These are phyloP conservation scores for Chionoecetes opilio DNA, from an alignment of 1,140 invertebrate species.

Conservation along the genomic window DNA sequence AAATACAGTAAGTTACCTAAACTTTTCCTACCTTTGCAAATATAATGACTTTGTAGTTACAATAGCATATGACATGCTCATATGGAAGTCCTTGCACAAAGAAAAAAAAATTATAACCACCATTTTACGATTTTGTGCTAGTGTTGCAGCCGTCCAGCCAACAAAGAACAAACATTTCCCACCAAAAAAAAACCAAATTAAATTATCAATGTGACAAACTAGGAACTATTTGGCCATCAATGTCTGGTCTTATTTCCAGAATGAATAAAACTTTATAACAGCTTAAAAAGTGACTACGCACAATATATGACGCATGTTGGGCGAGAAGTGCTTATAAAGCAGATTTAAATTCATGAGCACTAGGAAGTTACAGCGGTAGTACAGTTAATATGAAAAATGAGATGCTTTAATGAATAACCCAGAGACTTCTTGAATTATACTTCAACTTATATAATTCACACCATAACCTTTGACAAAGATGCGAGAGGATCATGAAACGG, in stretches of 20 bases:
- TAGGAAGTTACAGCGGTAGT: neutral
- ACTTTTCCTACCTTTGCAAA: neutral
- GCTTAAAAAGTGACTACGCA: neutral
- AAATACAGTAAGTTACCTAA: neutral
- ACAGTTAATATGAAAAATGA: neutral
- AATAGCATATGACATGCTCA: no score
- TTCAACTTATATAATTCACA: no score
- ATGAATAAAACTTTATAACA: neutral
- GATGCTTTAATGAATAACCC: neutral
- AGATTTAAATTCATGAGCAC: constrained; percentile 8
- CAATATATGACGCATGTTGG: neutral
- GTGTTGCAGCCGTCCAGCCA: neutral
- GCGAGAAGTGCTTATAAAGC: neutral
- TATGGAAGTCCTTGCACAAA: no score
- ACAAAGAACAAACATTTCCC: neutral
- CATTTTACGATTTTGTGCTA: neutral
- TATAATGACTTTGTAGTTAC: no score
- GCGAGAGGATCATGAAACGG: no score
- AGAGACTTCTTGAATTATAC: no score
- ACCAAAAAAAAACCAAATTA: neutral
- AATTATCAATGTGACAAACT: neutral
- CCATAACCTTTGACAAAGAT: no score
- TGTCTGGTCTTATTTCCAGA: neutral
- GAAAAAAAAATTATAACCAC: no score
- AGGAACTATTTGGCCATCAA: neutral